A percentile compares a stretch with the other conserved stretches of the same genome.
Evolutionary conservation across 1,140 invertebrate genomes (phyloP).

Genomic region (Neotoxoptera formosana): DNA sequence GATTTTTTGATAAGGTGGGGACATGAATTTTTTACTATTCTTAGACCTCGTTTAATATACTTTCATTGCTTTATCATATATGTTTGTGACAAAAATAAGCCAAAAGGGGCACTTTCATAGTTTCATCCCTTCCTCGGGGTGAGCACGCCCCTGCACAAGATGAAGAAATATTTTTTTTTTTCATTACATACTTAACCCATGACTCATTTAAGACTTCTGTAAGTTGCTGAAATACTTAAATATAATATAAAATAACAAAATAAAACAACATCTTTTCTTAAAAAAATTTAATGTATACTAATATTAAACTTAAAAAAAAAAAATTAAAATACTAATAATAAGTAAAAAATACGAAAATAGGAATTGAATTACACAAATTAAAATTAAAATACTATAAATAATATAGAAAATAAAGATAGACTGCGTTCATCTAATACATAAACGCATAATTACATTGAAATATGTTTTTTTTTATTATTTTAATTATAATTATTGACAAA

Average conservation of each 20-base stretch:
- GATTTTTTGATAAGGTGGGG: no score
- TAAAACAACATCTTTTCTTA: conserved; percentile 16
- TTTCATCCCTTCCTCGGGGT: no score
- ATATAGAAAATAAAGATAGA: conserved; percentile 44
- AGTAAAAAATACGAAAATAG: conserved; percentile 54
- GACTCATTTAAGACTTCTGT: not conserved
- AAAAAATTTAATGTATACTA: conserved; percentile 46
- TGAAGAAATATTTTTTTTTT: not conserved
- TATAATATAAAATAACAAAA: conserved; percentile 10
- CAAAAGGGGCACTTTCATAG: no score
- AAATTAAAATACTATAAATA: conserved; percentile 49
- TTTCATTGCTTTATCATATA: no score
- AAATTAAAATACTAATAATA: conserved; percentile 41
- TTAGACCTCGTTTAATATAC: no score
- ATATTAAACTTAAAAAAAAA: conserved; percentile 32
- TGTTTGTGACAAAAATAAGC: no score
- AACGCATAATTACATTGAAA: conserved; percentile 4
- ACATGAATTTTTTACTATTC: no score
- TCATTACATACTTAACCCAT: not conserved
- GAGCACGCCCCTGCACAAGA: no score
- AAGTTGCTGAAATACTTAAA: not conserved
- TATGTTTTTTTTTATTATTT: conserved; percentile 12
- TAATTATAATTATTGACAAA: conserved; percentile 8
- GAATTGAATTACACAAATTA: conserved; percentile 55
- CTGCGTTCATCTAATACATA: not conserved